Percentiles rank a stretch among this genome's conserved stretches.
Evolutionary conservation across 92 coral and sea anemone species (phyloP).

Genomic region (Palythoa grandiflora): DNA sequence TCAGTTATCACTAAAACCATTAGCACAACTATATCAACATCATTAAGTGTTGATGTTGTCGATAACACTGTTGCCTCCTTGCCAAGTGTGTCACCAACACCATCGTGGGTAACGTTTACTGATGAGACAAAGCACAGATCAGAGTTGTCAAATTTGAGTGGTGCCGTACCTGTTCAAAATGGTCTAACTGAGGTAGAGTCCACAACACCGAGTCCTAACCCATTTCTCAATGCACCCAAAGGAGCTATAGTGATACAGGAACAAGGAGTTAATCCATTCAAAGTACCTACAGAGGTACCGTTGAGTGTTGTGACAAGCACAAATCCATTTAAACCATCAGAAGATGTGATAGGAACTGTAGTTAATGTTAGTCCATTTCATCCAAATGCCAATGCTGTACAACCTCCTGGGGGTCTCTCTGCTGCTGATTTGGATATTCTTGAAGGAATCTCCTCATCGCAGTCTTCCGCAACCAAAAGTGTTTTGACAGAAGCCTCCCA

Average conservation of each 20-base stretch:
- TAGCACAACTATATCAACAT: slow-evolving; percentile 10
- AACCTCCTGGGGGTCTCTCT: slow-evolving; percentile 32
- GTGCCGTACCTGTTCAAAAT: slow-evolving; percentile 55
- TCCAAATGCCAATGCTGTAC: not conserved
- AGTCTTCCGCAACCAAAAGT: not conserved
- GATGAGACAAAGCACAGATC: slow-evolving; percentile 24
- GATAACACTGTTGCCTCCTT: not conserved
- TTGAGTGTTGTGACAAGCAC: slow-evolving; percentile 63
- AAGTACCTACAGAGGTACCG: slow-evolving; percentile 54
- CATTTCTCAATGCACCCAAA: slow-evolving; percentile 71
- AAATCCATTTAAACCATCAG: slow-evolving; percentile 81
- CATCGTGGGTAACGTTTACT: slow-evolving; percentile 39
- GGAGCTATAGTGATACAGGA: slow-evolving; percentile 44
- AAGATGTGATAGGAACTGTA: not conserved
- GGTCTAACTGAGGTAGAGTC: slow-evolving; percentile 23
- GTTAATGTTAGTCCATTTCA: slow-evolving; percentile 54
- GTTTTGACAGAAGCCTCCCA: not conserved
- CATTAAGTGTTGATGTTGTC: not conserved
- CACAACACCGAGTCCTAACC: slow-evolving; percentile 82
- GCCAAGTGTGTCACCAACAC: not conserved
- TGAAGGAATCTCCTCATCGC: slow-evolving; percentile 27
- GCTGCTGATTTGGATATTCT: slow-evolving; percentile 46
- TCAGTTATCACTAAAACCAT: not conserved
- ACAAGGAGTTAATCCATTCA: slow-evolving; percentile 58
- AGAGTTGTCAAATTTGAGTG: slow-evolving; percentile 68